Percentiles rank a stretch among this genome's conserved stretches.
Evolutionary conservation across 2,888 invertebrate species (phyloP).

Genomic region (Carterocephalus palaemon): DNA sequence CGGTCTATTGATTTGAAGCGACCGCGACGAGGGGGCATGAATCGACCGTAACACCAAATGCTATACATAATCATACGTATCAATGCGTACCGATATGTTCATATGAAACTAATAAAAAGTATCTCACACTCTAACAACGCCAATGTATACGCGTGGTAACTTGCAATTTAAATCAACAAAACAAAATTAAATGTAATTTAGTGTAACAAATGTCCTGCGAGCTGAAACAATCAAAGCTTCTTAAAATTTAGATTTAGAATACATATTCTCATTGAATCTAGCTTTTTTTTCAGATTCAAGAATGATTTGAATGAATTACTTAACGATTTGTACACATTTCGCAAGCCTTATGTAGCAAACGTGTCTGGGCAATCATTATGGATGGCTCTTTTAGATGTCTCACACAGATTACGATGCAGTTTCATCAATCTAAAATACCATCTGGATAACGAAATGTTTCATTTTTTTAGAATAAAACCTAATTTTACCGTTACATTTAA

Average conservation of each 20-base stretch:
- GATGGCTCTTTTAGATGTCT: constrained; percentile 43
- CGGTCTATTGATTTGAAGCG: constrained; percentile 65
- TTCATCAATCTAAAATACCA: constrained; percentile 46
- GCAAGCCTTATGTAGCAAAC: constrained; percentile 40
- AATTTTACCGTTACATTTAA: constrained; percentile 21
- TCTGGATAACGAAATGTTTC: constrained; percentile 33
- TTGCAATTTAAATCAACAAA: no score
- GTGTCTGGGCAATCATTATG: constrained; percentile 41
- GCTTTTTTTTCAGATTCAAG: no score
- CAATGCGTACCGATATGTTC: neutral
- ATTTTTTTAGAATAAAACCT: constrained; percentile 12
- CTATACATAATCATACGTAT: constrained; percentile 17
- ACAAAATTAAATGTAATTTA: no score
- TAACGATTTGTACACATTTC: constrained; percentile 28
- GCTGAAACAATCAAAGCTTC: constrained; percentile 3
- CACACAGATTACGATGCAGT: constrained; percentile 44
- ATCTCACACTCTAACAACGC: no score
- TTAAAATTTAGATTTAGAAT: constrained; percentile 23
- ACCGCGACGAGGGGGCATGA: constrained; percentile 62
- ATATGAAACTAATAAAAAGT: no score
- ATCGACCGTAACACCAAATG: constrained; percentile 54
- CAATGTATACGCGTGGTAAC: no score
- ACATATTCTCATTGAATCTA: constrained; percentile 18
- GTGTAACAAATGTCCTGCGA: constrained; percentile 17
- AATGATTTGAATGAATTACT: constrained; percentile 13